Base-by-base conservation (phyloP, 2,888 invertebrate species). In the Temnothorax rugatulus region DNA sequence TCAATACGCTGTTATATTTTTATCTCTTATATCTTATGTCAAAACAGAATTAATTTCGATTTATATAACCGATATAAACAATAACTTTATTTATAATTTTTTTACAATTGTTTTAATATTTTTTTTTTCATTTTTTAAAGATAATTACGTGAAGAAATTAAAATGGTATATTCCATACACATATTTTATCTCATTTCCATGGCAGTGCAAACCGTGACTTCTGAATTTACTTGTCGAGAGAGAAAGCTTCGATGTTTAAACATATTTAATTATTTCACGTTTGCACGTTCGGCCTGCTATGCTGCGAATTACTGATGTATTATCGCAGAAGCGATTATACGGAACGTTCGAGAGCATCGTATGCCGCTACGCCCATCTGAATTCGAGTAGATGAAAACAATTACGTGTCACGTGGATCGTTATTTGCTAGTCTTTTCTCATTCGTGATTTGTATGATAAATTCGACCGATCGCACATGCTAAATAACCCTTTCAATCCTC, bases 361-460 rank as follows among this genome's bases (percentile, higher is more conserved):
- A 86, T 82, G 82, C 71, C 44, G 73, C 75, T 75, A 82, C 83
- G 82, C 74, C 83, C 76, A 81, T 84, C 59, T 54, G 68, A 84
- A 85, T 83, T 83, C 69, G 69, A 85, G 29, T 50, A 85, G 82
- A 85, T 84, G 81, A 85, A 79, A 77, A 21, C 18, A 83, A 86
- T 88, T 82, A 59, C 76, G 75, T 57, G 18, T 41, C 13, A 47
- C 54, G 71, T 44, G 47, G 64, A 84, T 77, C 61, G 50, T 57
- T 77, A 77, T 68, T 76, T 81, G 47, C 41, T 29, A 44, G 47
- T 79, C 57, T 82, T 74, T 82, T 79, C 83, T 59, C 50, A 57
- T 13, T 25, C 18, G 9, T 54, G 74, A 79, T 81, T 84, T 74
- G 82, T 61, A 82, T 38, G 61, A 75, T 83, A 81, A 77, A 71